Evolutionary conservation across 1,140 invertebrate genomes (phyloP).

Genomic region (Vanessa atalanta): DNA sequence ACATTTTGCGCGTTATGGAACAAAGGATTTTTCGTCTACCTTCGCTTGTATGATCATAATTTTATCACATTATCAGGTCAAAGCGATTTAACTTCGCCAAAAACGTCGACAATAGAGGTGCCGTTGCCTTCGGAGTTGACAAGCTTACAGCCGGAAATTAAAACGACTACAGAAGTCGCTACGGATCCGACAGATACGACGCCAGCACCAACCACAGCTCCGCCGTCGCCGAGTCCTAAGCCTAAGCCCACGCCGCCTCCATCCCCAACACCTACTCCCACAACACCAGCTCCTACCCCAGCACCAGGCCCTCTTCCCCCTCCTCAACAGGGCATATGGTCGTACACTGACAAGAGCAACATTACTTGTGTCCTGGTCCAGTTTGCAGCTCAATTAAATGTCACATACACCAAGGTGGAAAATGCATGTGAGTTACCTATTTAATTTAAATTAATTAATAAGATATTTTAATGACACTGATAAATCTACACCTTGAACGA

Average conservation of each 20-base stretch:
- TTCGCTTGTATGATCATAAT: conserved; percentile 7
- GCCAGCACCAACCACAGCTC: conserved; percentile 22
- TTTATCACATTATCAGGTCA: conserved; percentile 43
- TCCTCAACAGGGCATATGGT: conserved; percentile 81
- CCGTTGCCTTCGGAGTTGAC: not conserved
- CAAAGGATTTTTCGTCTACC: conserved; percentile 26
- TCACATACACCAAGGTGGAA: conserved; percentile 79
- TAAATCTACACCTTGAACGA: not conserved
- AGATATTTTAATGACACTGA: not conserved
- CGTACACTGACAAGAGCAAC: conserved; percentile 64
- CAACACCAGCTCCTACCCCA: conserved; percentile 59
- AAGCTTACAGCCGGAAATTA: conserved; percentile 29
- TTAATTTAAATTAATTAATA: not conserved
- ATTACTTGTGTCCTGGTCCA: conserved; percentile 82
- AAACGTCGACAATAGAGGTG: conserved; percentile 34
- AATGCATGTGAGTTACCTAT: conserved; percentile 51
- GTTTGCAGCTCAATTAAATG: conserved; percentile 83
- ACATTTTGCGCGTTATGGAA: conserved; percentile 13
- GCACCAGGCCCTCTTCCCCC: conserved; percentile 61
- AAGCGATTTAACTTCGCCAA: conserved; percentile 37
- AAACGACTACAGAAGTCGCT: conserved; percentile 36
- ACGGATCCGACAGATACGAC: conserved; percentile 4
- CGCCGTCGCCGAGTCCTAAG: conserved; percentile 51
- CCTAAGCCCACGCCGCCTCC: conserved; percentile 55
- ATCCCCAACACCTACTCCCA: conserved; percentile 50